These are phyloP conservation scores for Corvus cornix DNA, from an alignment of 2,113 vertebrate species.

Conservation along the genomic window DNA sequence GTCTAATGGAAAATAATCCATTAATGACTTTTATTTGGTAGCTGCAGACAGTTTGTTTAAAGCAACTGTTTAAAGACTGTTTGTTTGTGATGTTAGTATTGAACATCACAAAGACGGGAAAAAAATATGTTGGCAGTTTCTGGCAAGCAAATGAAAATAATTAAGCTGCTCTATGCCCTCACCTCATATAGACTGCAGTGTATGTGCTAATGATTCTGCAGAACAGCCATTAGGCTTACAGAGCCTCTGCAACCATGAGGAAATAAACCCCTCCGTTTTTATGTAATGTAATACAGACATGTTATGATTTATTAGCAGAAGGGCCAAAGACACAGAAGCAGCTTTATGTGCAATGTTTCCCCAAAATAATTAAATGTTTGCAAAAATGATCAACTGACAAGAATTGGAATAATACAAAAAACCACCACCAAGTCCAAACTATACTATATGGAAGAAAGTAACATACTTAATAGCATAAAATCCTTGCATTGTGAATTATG, in stretches of 20 bases:
- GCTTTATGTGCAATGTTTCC: not conserved
- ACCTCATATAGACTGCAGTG: not conserved
- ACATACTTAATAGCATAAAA: not conserved
- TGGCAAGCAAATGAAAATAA: conserved; percentile 6
- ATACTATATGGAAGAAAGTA: not conserved
- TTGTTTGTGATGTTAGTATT: not conserved
- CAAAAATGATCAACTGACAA: not conserved
- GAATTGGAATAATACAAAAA: not conserved
- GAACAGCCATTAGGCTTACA: not conserved
- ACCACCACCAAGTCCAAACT: not conserved
- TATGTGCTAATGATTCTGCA: not conserved
- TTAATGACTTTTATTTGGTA: not conserved
- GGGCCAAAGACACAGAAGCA: not conserved
- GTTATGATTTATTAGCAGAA: not conserved
- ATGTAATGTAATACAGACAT: not conserved
- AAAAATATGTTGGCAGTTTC: not conserved
- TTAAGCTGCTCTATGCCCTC: not conserved
- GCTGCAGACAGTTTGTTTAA: not conserved
- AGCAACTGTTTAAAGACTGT: not conserved
- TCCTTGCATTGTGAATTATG: not conserved
- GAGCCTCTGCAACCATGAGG: not conserved
- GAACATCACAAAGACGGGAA: not conserved
- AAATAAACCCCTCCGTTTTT: not conserved
- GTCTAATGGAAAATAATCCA: not conserved
- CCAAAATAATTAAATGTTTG: not conserved